Evolutionary conservation across 92 coral and sea anemone species (phyloP), one percentile per base, ranked within the genome.

Genomic region (Epizoanthus ramosus): DNA sequence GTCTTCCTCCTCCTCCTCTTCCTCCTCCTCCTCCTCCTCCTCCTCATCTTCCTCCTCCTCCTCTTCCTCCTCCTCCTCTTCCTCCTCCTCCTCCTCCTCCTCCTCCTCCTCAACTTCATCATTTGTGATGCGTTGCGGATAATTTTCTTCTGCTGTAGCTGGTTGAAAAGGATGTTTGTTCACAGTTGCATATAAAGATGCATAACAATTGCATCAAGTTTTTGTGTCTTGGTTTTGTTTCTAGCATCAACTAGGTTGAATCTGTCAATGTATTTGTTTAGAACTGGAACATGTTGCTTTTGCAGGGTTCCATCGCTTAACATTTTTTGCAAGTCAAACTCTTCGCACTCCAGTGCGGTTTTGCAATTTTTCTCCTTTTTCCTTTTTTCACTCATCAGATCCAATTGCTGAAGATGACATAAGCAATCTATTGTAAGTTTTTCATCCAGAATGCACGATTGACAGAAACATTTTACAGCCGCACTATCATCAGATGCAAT

Each of bases 301-400:
- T 58, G 52, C 80, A 74, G 52, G 52, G 67, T 50, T 28, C 66
- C 80, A 74, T 74, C 80, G 53, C 52, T 74, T 74, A 74, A 74
- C 80, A 74, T 74, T 74, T 52, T 74, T 33, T 41, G 52, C 80
- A 66, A 74, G 80, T 74, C 80, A 54, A 74, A 74, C 52, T 74
- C 80, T n/a, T 74, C 80, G 39, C 80, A 28, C 16, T 76, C 63
- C 57, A 70, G 59, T 57, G 52, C 31, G n/a, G 3, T 24, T 69
- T 35, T 80, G 67, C 14, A 7, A 5, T 66, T 80, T 65, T 57
- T 71, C 57, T 76, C 81, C 35, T 16, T 57, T 45, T 76, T 76
- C 54, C 80, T 59, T 77, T 77, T 77, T n/a, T 63, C 56, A 37
- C 83, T 57, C 73, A 79, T 79, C 52, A 79, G 43, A 59, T 56